phyloP scores from a whole-genome alignment of 2,888 invertebrate genomes.

The Caenorhabditis becei region DNA sequence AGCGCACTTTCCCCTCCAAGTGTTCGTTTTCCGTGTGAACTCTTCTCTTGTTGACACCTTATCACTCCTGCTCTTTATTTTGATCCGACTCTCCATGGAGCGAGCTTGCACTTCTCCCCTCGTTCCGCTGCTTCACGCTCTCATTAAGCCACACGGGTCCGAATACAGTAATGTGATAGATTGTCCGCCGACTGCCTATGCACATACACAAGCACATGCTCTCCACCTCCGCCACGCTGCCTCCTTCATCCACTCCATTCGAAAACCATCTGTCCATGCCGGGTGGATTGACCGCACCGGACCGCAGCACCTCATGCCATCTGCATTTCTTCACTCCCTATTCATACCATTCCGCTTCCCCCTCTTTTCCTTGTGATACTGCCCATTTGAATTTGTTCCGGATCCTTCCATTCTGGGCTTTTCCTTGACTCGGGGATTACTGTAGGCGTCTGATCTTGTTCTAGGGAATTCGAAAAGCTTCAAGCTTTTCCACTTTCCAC shows the following conservation, averaged over 20 bases:
- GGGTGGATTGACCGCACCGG: constrained; percentile 55
- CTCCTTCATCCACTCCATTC: constrained; percentile 46
- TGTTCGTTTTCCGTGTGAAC: not conserved
- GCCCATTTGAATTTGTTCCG: not conserved
- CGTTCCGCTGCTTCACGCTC: not conserved
- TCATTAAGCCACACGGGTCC: constrained; percentile 28
- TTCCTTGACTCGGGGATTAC: too few species aligned
- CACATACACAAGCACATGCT: constrained; percentile 51
- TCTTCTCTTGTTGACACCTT: not conserved
- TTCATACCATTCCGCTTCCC: constrained; percentile 37
- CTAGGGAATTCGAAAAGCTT: too few species aligned
- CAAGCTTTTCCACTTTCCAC: too few species aligned
- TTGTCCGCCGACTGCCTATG: constrained; percentile 47
- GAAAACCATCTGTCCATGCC: constrained; percentile 59
- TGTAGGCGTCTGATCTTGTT: too few species aligned
- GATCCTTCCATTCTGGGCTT: too few species aligned
- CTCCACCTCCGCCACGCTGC: constrained; percentile 16
- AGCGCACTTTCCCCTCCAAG: not conserved
- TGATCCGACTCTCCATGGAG: not conserved
- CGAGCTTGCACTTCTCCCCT: not conserved
- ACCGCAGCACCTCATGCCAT: constrained; percentile 27
- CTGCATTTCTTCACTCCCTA: constrained; percentile 60
- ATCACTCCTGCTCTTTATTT: not conserved
- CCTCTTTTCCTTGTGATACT: not conserved
- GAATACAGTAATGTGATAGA: constrained; percentile 59